Conservation (phyloP, 2,888 invertebrate species). For the Digitonthophagus gazella region DNA sequence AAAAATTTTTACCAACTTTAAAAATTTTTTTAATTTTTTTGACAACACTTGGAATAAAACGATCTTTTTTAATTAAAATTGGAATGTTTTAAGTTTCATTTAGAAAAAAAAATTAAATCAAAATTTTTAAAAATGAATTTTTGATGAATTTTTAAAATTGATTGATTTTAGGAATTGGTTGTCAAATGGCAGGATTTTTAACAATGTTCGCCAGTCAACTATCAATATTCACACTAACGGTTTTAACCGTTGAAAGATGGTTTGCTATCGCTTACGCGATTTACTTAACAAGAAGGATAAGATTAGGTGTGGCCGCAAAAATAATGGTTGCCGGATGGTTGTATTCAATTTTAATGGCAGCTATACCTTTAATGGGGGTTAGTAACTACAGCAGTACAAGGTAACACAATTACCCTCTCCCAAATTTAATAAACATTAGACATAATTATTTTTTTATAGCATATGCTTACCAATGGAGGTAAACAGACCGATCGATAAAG, state of each 20-base stretch:
- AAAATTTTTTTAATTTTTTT: too few species aligned
- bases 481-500: slow-evolving; percentile 64
- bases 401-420: too few species aligned
- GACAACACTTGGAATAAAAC: too few species aligned
- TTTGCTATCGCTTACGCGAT: slow-evolving; percentile 82
- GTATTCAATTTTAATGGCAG: slow-evolving; percentile 74
- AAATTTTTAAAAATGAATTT: too few species aligned
- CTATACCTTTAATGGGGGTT: slow-evolving; percentile 76
- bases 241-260: slow-evolving; percentile 84
- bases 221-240: slow-evolving; percentile 82
- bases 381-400: slow-evolving; percentile 86
- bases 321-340: slow-evolving; percentile 80
- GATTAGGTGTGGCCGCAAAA: slow-evolving; percentile 67
- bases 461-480: slow-evolving; percentile 89
- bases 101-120: too few species aligned
- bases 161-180: slow-evolving; percentile 62
- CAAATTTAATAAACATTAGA: background rate
- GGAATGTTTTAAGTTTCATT: too few species aligned
- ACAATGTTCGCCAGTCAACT: slow-evolving; percentile 85
- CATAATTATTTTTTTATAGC: slow-evolving; percentile 48
- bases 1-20: too few species aligned
- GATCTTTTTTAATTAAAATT: too few species aligned
- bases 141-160: background rate
- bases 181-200: slow-evolving; percentile 82
- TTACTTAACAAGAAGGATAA: slow-evolving; percentile 76